Evolutionary conservation across 64 coral and sea anemone species (phyloP).

Genomic region (Acropora yongei): DNA sequence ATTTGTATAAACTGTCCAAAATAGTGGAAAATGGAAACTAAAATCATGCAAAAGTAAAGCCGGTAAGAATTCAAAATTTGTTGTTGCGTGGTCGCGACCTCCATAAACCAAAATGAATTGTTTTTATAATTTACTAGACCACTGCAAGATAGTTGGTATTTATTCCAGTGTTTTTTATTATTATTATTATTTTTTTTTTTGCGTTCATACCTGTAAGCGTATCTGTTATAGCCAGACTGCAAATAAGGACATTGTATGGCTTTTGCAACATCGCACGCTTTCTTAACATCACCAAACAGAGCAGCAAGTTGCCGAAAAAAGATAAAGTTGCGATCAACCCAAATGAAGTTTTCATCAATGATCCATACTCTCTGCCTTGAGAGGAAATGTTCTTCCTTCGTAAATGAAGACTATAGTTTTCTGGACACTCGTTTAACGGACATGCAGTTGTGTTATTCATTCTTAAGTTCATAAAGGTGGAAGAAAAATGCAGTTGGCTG

Average conservation of each 20-base stretch:
- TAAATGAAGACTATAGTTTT: neutral
- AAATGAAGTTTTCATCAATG: constrained; percentile 25
- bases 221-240: constrained; percentile 46
- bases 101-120: too few relatives aligned
- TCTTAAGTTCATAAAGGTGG: neutral
- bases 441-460: neutral
- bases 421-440: neutral
- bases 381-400: neutral
- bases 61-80: too few relatives aligned
- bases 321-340: constrained; percentile 37
- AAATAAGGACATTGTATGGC: constrained; percentile 48
- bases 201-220: constrained; percentile 40
- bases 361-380: neutral
- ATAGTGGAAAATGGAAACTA: too few relatives aligned
- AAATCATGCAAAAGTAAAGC: too few relatives aligned
- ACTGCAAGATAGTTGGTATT: too few relatives aligned
- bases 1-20: too few relatives aligned
- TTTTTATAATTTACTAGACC: too few relatives aligned
- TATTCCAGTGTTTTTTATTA: too few relatives aligned
- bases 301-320: constrained; percentile 45
- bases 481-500: too few relatives aligned
- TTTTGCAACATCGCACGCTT: constrained; percentile 35
- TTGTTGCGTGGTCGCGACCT: too few relatives aligned
- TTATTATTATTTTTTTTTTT: too few relatives aligned
- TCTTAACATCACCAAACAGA: constrained; percentile 29